Percentiles rank a stretch among this genome's conserved stretches.
Conservation (phyloP, 2,113 vertebrate genomes). For the Larimichthys crocea region DNA sequence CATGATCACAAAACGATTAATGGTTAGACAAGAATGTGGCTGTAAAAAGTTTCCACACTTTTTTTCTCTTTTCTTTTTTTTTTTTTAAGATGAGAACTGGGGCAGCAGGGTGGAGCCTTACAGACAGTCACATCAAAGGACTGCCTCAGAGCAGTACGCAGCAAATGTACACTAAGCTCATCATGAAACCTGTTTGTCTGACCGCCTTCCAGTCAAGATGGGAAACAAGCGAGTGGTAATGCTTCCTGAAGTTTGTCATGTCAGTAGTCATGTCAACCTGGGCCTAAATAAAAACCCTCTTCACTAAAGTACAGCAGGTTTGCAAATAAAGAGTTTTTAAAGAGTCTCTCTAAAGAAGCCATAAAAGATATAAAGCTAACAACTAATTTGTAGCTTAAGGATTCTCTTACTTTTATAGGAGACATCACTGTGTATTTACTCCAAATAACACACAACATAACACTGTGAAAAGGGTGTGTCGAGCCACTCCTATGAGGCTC, state of each 20-base stretch:
- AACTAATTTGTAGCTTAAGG: no score
- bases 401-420: not conserved
- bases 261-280: not conserved
- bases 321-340: not conserved
- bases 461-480: slow-evolving; percentile 18
- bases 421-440: slow-evolving; percentile 9
- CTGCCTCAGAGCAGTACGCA: slow-evolving; percentile 10
- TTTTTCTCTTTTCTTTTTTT: not conserved
- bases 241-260: not conserved
- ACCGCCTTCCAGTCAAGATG: not conserved
- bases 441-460: slow-evolving; percentile 7
- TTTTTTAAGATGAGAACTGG: slow-evolving; percentile 40
- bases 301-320: not conserved
- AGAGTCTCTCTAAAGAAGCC: not conserved
- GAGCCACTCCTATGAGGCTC: slow-evolving; percentile 16
- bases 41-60: slow-evolving; percentile 37
- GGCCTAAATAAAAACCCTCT: not conserved
- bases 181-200: slow-evolving; percentile 20
- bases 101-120: slow-evolving; percentile 52
- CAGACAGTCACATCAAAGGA: slow-evolving; percentile 53
- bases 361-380: not conserved
- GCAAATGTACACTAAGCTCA: slow-evolving; percentile 1
- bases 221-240: not conserved
- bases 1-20: slow-evolving; percentile 20
- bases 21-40: slow-evolving; percentile 22